Conservation (phyloP, 2,113 vertebrate genomes). For the Hemiscyllium ocellatum region DNA sequence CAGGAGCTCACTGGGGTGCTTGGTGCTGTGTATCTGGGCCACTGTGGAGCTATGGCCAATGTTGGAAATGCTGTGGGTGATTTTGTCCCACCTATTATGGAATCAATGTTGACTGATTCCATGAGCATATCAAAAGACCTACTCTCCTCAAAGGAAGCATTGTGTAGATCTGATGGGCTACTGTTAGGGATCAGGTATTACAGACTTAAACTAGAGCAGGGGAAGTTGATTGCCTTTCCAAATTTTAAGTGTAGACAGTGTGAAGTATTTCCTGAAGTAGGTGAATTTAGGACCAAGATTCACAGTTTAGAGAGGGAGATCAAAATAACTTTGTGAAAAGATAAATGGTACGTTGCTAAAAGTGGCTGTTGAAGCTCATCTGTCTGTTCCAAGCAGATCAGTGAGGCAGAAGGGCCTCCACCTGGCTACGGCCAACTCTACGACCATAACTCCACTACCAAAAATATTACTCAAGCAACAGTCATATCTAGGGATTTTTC, state of each 20-base stretch:
- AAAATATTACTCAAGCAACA: background rate
- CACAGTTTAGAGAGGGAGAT: background rate
- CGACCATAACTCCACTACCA: background rate
- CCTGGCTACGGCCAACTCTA: background rate
- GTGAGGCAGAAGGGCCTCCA: background rate
- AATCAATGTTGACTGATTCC: background rate
- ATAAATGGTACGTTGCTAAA: background rate
- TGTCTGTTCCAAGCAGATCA: background rate
- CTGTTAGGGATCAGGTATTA: background rate
- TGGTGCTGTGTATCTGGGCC: background rate
- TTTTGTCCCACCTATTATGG: background rate
- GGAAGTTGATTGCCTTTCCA: background rate
- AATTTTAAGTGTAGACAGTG: background rate
- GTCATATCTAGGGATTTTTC: background rate
- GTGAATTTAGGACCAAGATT: background rate
- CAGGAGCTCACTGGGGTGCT: background rate
- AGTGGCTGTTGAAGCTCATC: background rate
- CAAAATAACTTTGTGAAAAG: background rate
- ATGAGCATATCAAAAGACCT: no score
- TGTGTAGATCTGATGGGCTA: background rate
- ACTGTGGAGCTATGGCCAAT: background rate
- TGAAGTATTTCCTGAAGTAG: background rate
- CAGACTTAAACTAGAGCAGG: background rate
- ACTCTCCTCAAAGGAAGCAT: background rate
- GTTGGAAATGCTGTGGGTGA: background rate